Evolutionary conservation across 1,140 invertebrate genomes (phyloP), one percentile per base, ranked within the genome.

Genomic region (Trinorchestia longiramus): DNA sequence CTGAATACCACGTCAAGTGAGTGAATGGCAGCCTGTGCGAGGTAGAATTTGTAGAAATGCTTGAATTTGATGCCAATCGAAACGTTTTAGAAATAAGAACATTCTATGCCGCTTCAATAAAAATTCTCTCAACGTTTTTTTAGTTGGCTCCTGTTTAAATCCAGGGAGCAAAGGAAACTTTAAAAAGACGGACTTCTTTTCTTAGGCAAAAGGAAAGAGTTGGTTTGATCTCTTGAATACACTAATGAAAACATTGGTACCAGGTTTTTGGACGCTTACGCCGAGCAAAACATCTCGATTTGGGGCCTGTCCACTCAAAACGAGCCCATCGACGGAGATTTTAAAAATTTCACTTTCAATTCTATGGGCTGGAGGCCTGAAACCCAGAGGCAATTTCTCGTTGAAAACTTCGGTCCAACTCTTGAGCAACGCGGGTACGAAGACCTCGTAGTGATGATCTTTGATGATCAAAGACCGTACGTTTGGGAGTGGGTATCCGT

Each of bases 291-390:
- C 42, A 97, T 98, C 77, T 96, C 97, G 28, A 97, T 98, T 95
- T 98, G 98, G 98, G 98, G 97, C 42, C 42, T 98, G 17, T 98
- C 98, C 8, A 97, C 97, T 6, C 98, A 98, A 96, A 98, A 98
- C 97, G 98, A 98, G 97, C 98, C 98, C 28, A 44, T 43, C 28
- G 95, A 88, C n/a, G 95, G 95, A 23, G 44, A 91, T 28, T 43
- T 96, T 53, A 53, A 43, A 97, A 96, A 98, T 0, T 97, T 98
- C 3, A 97, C 97, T 0, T 98, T 99, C 96, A 98, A 99, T 97
- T 98, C 98, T 43, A 98, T 99, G 97, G 98, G 98, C 0, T 99
- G 99, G 98, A 98, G 97, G 0, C 97, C 98, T 0, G 97, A 97
- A 42, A 97, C 97, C 53, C 97, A 98, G 97, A 97, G 97, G 6